Evolutionary conservation across 2,113 vertebrate species (phyloP), one percentile per base, ranked within the genome.

Genomic region (Excalfactoria chinensis): DNA sequence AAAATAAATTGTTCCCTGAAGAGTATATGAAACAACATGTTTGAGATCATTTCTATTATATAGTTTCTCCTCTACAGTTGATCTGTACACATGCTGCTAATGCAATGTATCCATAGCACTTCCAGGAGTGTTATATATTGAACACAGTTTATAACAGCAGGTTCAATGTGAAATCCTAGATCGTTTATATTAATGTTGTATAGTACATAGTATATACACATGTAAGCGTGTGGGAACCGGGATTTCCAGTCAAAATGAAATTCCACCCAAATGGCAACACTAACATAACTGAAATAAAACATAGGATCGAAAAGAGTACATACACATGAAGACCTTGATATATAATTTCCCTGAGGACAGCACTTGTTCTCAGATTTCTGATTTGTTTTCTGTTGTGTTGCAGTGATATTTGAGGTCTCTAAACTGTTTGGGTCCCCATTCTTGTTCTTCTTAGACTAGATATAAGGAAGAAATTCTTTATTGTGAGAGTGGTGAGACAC

Each of bases 21-120:
- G 32, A 63, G 12, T 30, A 22, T 3, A 20, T 0, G 0, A 4
- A 53, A 80, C 3, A 53, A 1, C 2, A 67, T 12, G 10, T 37
- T 70, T 67, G 40, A 80, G 59, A 41, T 11, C 7, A 12, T 44
- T 70, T 73, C 44, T 70, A 25, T 21, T 16, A 30, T 53, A 10
- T 30, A 53, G 5, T 44, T 20, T 19, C 6, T 81, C 23, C 35
- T 67, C 1, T 40, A 32, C 20, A 51, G 40, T 34, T 7, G 6
- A 14, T 32, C 6, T 75, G 4, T 40, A 60, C 22, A n/a, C 15
- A 35, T 30, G 3, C 6, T 51, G 7, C 28, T 19, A 20, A 5
- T 46, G 18, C 8, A 79, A 60, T 30, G 18, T 34, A 60, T 40
- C 41, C 14, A 7, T 5, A 69, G 30, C 13, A 28, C n/a, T 35